Base-by-base conservation (phyloP, 2,888 invertebrate genomes). In the Scelioninae gen. 1 region DNA sequence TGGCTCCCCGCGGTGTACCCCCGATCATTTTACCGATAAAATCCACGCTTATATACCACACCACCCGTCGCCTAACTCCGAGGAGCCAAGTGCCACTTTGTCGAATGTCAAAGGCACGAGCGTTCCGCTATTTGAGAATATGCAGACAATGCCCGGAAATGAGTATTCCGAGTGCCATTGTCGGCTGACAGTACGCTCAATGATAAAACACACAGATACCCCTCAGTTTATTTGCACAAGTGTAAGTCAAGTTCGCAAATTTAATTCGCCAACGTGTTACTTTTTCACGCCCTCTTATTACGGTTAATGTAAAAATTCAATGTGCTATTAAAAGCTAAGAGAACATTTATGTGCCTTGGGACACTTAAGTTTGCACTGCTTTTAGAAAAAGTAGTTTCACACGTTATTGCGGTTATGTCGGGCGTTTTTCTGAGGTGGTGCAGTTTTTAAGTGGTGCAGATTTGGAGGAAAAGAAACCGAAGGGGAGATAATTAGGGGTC, bases 71-170 rank as follows among this genome's bases (percentile, higher is more conserved):
- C 53, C 43, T 29, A 3, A 40, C 15, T 34, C 34, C 29, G 9
- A 7, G 6, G 9, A 56, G 66, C 66, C 75, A 58, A 75, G 75
- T 75, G 75, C 58, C 58, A 66, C 58, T 75, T 66, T 58, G 65
- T 75, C 58, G 75, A 75, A 66, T 75, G 66, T 65, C 75, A 66
- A 75, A 66, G 65, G 31, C 75, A 66, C 31, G 66, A 49, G 51
- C 31, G 51, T 32, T 29, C 38, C 31, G n/a, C 40, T 51, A 7
- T 34, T 75, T 49, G 62, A 53, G 53, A 74, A 29, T 58, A 58
- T 65, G 58, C 66, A 58, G 38, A 75, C 65, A 65, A 53, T 66
- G 58, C 29, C 49, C 75, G 49, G 66, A 75, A 75, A 75, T 75
- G 75, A 66, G 65, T 66, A 74, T 65, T 55, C 74, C 55, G 38